phyloP scores from a whole-genome alignment of 2,888 invertebrate species.

The Dryobota labecula region DNA sequence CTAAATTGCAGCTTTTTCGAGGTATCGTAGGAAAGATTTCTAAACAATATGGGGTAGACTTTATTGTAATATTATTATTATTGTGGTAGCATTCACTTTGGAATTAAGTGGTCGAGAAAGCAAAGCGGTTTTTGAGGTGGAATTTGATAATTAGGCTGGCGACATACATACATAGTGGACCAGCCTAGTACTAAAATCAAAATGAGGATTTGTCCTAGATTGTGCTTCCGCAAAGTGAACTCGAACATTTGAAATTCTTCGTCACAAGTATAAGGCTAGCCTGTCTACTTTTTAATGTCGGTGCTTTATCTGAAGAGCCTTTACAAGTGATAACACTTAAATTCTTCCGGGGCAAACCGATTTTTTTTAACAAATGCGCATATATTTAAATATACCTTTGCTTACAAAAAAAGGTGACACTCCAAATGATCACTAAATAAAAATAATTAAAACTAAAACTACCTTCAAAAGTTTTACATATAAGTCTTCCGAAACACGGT shows the following conservation, averaged over 20 bases:
- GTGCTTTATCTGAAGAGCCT: conserved; percentile 14
- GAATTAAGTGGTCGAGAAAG: conserved; percentile 44
- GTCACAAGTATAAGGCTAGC: neutral
- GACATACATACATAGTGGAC: neutral
- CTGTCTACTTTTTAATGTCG: neutral
- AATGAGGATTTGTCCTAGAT: neutral
- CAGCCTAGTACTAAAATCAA: conserved; percentile 1
- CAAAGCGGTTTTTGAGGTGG: neutral
- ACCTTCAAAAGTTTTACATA: conserved; percentile 16
- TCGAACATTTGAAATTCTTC: conserved; percentile 7
- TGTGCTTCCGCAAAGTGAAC: neutral
- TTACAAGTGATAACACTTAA: neutral
- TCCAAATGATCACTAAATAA: neutral
- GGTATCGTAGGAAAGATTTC: conserved; percentile 42
- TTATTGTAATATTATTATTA: conserved; percentile 75
- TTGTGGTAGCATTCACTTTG: conserved; percentile 82
- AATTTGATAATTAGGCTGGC: neutral
- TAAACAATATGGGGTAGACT: conserved; percentile 67
- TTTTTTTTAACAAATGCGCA: neutral
- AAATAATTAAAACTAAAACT: neutral
- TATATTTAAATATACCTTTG: neutral
- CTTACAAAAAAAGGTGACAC: neutral
- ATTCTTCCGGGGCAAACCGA: neutral
- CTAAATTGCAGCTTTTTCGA: conserved; percentile 59
- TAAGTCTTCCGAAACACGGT: conserved; percentile 70